Base-by-base conservation (phyloP, 1,140 invertebrate genomes). In the Bombus confusus region DNA sequence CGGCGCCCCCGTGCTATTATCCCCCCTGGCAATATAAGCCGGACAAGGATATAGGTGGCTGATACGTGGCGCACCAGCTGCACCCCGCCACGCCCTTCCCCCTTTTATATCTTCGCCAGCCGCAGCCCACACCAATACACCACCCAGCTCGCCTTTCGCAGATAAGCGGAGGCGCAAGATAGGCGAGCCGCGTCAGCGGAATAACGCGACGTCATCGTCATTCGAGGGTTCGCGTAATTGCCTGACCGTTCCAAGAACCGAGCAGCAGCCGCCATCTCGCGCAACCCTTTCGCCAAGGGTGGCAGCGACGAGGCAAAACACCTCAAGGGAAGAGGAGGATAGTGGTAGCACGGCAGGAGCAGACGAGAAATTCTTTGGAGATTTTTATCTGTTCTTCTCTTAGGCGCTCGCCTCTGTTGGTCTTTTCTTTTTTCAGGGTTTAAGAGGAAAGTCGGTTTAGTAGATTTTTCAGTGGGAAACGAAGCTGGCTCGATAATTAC, bases 1-100 rank as follows among this genome's bases (percentile, higher is more conserved):
- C 88, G 82, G 87, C 91, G 88, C 89, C 90, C 90, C 88, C 86
- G 73, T 80, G 82, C 85, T 82, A 88, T 88, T 81, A 90, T 91
- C 89, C 88, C 81, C 81, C 80, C 87, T 39, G 84, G 86, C 86
- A 81, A 86, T 89, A 89, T 90, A 90, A 87, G 83, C 83, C 74
- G 79, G 75, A 62, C 83, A 86, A 85, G 88, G 68, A 87, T 89
- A 91, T 87, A 90, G 88, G 85, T 90, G 83, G 82, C 77, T 82
- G 88, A 88, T 90, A 87, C 85, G 59, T 77, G 77, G 80, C 81
- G 64, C 88, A 90, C 12, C 59, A 22, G 88, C 88, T 90, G 87
- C 85, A 83, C 37, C 73, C 72, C 87, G 71, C 71, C 88, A 89
- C 87, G 80, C 80, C 87, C 75, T 69, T 62, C 64, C 8, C 84